Evolutionary conservation across 2,797 vertebrate species (phyloP).

Genomic region (Catharus ustulatus): DNA sequence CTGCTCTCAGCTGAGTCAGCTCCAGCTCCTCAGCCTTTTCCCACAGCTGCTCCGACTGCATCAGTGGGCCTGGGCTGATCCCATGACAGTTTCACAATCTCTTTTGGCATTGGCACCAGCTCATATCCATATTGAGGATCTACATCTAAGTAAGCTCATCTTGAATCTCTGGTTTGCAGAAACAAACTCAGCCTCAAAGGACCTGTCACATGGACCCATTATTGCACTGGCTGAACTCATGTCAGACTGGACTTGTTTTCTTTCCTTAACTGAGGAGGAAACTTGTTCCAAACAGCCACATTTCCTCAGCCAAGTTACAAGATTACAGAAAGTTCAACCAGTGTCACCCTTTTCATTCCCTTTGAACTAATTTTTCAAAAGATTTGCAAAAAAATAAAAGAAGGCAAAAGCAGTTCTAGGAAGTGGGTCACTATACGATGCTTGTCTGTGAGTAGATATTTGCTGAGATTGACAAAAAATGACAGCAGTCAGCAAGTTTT

Average conservation of each 20-base stretch:
- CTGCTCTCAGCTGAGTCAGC: neutral
- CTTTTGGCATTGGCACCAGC: neutral
- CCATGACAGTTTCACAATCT: neutral
- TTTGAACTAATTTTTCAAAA: conserved; percentile 7
- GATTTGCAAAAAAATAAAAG: neutral
- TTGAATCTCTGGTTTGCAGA: neutral
- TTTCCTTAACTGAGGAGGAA: neutral
- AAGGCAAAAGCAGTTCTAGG: neutral
- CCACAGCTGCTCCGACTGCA: neutral
- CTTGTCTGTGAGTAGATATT: neutral
- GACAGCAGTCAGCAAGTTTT: neutral
- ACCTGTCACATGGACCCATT: neutral
- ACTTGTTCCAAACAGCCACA: neutral
- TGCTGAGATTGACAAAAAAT: neutral
- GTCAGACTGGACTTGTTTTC: neutral
- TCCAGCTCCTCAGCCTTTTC: neutral
- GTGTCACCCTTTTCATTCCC: neutral
- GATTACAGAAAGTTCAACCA: neutral
- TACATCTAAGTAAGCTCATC: neutral
- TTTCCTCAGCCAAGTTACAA: neutral
- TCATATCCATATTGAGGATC: neutral
- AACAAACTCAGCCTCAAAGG: neutral
- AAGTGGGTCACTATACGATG: neutral
- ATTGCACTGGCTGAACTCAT: neutral
- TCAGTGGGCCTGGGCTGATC: neutral